These are phyloP conservation scores for Babylonia areolata DNA, from an alignment of 1,140 invertebrate species.

Conservation along the genomic window DNA sequence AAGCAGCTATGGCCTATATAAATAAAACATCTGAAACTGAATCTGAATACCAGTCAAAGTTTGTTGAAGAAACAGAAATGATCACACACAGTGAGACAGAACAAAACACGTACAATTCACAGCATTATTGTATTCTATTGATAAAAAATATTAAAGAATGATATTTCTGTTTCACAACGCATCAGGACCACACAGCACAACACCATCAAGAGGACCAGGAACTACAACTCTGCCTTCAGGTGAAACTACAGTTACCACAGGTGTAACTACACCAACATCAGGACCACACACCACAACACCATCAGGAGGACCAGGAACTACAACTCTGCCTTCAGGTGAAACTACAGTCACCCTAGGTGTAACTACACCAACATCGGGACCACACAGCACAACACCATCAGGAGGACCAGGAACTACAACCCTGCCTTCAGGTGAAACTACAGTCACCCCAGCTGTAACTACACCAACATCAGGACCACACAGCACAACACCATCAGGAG, in stretches of 20 bases:
- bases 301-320: background rate
- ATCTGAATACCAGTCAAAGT: too few relatives aligned
- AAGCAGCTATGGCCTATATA: too few relatives aligned
- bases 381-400: background rate
- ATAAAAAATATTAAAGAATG: too few relatives aligned
- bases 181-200: background rate
- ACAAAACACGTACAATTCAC: too few relatives aligned
- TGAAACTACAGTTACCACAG: background rate
- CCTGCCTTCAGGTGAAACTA: background rate
- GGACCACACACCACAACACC: background rate
- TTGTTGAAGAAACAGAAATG: too few relatives aligned
- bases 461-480: background rate
- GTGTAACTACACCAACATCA: background rate
- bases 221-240: background rate
- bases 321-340: background rate
- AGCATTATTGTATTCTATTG: too few relatives aligned
- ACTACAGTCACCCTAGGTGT: background rate
- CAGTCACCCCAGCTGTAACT: background rate
- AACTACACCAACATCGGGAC: background rate
- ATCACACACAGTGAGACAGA: too few relatives aligned
- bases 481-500: background rate
- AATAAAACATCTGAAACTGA: too few relatives aligned
- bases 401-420: background rate
- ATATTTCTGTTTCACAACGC: too few relatives aligned
- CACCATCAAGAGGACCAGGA: background rate